Base-by-base conservation (phyloP, 1,140 invertebrate genomes). In the Lysiphlebus fabarum region DNA sequence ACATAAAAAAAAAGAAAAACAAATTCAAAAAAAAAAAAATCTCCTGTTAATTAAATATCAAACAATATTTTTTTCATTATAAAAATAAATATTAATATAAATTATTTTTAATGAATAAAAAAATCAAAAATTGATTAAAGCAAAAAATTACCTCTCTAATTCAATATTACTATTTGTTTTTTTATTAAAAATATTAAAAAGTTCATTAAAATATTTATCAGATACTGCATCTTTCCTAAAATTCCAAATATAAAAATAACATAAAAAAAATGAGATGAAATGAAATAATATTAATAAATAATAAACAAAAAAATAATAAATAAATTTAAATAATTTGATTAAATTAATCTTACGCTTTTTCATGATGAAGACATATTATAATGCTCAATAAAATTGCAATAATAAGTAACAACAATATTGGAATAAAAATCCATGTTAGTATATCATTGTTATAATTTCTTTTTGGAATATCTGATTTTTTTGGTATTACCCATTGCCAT, bases 321-420 rank as follows among this genome's bases (percentile, higher is more conserved):
- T 42, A 8, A 49, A 51, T 43, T 51, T 40, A 36, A 33, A 7
- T 42, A 43, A 43, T 59, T 11, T 34, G n/a, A 44, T 60, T 8
- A 26, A 57, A 53, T 40, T 43, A 34, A 8, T 34, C 90, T 91
- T 78, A 93, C 91, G 89, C 80, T 71, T 87, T 85, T 57, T 90
- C 87, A 68, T 89, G 86, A 62, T 90, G 85, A 57, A 91, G 85
- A 74, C 90, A 93, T 9, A 93, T 76, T 1, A 90, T 84, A 11
- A 87, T 83, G 6, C 89, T 88, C 0, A 93, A 70, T 5, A 89
- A 76, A 14, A 84, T 79, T 1, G 86, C 82, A 4, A 90, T 73
- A 12, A 91, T 67, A 11, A 90, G 69, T 65, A 92, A 78, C 17
- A 92, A 73, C 49, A 86, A 67, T 53, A 86, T 78, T 0, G 90